phyloP scores from a whole-genome alignment of 1,140 invertebrate species.

The Liolophura sinensis region DNA sequence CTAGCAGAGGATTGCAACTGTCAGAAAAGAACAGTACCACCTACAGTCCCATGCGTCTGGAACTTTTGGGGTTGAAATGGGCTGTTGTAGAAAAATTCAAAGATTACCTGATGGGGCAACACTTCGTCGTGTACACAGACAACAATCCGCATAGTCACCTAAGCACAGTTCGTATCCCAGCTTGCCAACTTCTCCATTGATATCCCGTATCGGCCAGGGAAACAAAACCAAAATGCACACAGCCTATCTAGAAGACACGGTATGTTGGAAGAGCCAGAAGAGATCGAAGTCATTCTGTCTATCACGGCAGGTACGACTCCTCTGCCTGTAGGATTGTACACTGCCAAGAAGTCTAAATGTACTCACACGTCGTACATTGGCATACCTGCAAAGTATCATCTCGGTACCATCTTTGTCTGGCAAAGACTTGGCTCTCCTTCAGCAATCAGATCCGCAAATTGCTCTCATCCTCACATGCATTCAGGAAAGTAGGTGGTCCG shows the following conservation, averaged over 20 bases:
- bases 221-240: conserved; percentile 6
- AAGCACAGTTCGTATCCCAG: conserved; percentile 22
- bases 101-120: conserved; percentile 15
- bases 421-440: too few species aligned
- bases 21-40: conserved; percentile 23
- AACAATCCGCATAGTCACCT: conserved; percentile 27
- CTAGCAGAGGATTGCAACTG: conserved; percentile 13
- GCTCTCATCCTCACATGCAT: too few species aligned
- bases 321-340: too few species aligned
- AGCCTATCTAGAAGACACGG: conserved; percentile 3
- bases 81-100: conserved; percentile 22
- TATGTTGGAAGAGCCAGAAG: neutral
- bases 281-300: too few species aligned
- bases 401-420: too few species aligned
- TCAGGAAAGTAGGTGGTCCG: too few species aligned
- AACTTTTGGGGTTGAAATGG: conserved; percentile 28
- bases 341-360: too few species aligned
- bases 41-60: conserved; percentile 24
- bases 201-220: conserved; percentile 2
- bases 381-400: too few species aligned
- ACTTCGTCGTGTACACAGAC: conserved; percentile 27
- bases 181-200: conserved; percentile 10
- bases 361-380: too few species aligned
- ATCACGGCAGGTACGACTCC: too few species aligned
- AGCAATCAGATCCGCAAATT: too few species aligned